phyloP scores from a whole-genome alignment of 2,797 vertebrate genomes.

The Neoniphon sammara region DNA sequence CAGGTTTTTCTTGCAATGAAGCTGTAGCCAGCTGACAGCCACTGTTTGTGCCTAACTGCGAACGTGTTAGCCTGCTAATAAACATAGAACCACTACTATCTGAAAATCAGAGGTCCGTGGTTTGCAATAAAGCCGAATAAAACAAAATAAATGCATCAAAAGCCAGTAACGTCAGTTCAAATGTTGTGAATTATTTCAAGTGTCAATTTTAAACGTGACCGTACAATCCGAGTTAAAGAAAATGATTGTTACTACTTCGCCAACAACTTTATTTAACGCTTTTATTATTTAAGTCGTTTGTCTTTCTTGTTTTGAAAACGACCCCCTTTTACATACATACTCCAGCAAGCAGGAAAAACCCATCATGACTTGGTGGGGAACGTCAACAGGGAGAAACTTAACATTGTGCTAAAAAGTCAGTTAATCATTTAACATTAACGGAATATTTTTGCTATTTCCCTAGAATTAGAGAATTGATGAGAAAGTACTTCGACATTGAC shows the following conservation, averaged over 20 bases:
- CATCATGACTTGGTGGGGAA: neutral
- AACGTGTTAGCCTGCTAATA: neutral
- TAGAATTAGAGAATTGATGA: constrained; percentile 20
- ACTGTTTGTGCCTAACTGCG: neutral
- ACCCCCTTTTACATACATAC: constrained; percentile 19
- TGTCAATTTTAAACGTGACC: fast-evolving
- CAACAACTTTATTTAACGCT: too few species aligned
- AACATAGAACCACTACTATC: neutral
- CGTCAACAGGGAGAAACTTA: neutral
- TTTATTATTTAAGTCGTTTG: neutral
- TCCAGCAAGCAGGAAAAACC: constrained; percentile 19
- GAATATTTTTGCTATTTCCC: neutral
- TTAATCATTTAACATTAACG: neutral
- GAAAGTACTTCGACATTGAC: constrained; percentile 65
- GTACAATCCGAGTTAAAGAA: constrained; percentile 1
- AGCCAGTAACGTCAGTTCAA: neutral
- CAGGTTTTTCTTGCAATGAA: too few species aligned
- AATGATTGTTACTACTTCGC: neutral
- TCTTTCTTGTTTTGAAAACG: constrained; percentile 14
- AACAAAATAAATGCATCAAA: neutral
- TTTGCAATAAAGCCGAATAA: neutral
- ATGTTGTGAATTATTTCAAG: neutral
- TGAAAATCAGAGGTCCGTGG: neutral
- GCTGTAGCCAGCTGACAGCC: too few species aligned
- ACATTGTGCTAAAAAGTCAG: neutral